Evolutionary conservation across 2,113 vertebrate species (phyloP).

Genomic region (Recurvirostra avosetta): DNA sequence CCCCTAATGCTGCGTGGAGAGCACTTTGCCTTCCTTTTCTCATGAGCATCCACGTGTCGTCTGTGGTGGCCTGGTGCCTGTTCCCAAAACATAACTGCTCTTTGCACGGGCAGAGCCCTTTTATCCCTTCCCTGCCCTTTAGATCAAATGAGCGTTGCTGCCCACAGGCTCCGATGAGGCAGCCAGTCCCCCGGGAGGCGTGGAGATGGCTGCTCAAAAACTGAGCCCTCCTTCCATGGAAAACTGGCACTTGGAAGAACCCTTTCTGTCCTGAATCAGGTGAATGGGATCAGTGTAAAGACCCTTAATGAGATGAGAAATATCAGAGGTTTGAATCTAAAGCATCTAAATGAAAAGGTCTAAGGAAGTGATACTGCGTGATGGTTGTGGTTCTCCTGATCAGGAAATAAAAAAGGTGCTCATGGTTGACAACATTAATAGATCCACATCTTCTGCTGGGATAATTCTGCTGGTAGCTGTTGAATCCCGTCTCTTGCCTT

Average conservation of each 20-base stretch:
- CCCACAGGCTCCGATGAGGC: not conserved
- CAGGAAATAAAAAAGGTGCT: not conserved
- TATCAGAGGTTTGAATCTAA: not conserved
- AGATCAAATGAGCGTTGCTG: not conserved
- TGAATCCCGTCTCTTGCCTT: not conserved
- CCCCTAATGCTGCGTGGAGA: not conserved
- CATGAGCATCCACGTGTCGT: not conserved
- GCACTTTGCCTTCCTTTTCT: not conserved
- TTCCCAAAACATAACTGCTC: not conserved
- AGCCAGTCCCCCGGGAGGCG: not conserved
- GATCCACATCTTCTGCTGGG: not conserved
- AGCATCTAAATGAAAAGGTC: not conserved
- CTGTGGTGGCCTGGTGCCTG: not conserved
- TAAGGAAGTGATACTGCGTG: not conserved
- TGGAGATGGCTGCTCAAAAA: not conserved
- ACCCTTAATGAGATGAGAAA: not conserved
- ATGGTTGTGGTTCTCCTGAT: not conserved
- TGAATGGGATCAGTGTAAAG: not conserved
- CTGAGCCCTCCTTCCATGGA: not conserved
- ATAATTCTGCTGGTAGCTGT: not conserved
- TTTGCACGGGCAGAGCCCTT: not conserved
- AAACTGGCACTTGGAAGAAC: not conserved
- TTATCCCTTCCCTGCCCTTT: not conserved
- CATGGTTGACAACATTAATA: not conserved
- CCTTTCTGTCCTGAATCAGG: not conserved